Evolutionary conservation across 2,113 vertebrate genomes (phyloP).

Genomic region (Actenoides lindsayi): DNA sequence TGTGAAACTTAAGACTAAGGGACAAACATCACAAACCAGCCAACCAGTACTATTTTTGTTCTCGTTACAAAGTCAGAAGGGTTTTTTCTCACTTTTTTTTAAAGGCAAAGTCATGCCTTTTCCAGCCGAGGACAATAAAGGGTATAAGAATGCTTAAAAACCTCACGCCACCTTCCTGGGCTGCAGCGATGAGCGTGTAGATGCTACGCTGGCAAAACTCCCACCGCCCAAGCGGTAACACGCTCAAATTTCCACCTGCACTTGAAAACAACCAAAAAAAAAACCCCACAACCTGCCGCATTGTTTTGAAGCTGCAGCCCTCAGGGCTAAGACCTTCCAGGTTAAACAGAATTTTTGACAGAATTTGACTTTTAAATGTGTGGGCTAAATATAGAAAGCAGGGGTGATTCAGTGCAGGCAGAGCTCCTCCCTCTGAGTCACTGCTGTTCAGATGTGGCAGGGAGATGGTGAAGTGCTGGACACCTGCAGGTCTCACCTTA

Average conservation of each 20-base stretch:
- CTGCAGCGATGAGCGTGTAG: not conserved
- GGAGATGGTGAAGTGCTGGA: not conserved
- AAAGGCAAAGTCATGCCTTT: conserved; percentile 20
- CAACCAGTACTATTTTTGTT: conserved; percentile 47
- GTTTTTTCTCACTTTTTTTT: not conserved
- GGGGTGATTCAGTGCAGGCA: not conserved
- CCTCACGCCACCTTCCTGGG: not conserved
- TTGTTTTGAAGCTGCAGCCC: not conserved
- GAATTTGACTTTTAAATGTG: conserved; percentile 20
- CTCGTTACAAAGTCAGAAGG: not conserved
- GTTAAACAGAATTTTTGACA: conserved; percentile 10
- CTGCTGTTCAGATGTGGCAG: not conserved
- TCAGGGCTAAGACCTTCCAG: not conserved
- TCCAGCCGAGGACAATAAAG: not conserved
- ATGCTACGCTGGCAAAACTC: not conserved
- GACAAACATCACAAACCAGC: conserved; percentile 38
- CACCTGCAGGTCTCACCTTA: not conserved
- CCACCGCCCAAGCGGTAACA: not conserved
- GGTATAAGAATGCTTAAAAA: not conserved
- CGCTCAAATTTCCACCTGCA: not conserved
- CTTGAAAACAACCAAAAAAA: not conserved
- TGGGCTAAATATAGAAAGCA: not conserved
- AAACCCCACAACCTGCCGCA: not conserved
- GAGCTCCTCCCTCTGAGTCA: conserved; percentile 24
- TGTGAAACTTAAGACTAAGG: conserved; percentile 44